Base-by-base conservation (phyloP, 2,797 vertebrate genomes). In the Lacerta viridis region DNA sequence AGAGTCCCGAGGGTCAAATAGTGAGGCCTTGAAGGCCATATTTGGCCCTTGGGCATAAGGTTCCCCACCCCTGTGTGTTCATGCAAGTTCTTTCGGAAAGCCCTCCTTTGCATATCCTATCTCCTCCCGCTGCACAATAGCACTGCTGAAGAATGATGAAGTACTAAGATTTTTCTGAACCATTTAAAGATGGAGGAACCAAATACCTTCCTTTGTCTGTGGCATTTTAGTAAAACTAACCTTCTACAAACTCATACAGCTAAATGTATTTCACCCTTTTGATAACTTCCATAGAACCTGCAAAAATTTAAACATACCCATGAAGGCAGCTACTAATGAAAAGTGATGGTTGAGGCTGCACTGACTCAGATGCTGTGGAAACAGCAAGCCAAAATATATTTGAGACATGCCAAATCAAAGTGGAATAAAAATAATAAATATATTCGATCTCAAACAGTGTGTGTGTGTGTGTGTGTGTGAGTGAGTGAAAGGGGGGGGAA, bases 271-370 rank as follows among this genome's bases (percentile, higher is more conserved):
- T 50, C 66, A 69, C 81, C 27, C 89, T 80, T 50, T 87, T 91
- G 92, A 90, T 90, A 79, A 36, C 50, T 89, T 18, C 29, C 92
- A 79, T 83, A 71, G 36, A 71, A n/a, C 17, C 89, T 81, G 8
- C 13, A 27, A 7, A 36, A 11, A 33, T 3, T 27, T 66, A 77
- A 68, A 80, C 8, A 64, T 75, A 29, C 36, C 33, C 33, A 17
- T 84, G 64, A 87, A 79, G 33, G 90, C 86, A 80, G 25, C 77
- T 86, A 64, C 88, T 91, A 83, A 55, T 61, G 41, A 82, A 8
- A 82, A 18, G 18, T 83, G 33, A 87, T 75, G 74, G n/a, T 80
- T 92, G 88, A 94, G 91, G 86, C 61, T 78, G 88, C 83, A 85
- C 79, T 83, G 72, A 88, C 27, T 88, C 90, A 80, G 66, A 85